phyloP scores from a whole-genome alignment of 2,113 vertebrate species.

The Syrrhaptes paradoxus region DNA sequence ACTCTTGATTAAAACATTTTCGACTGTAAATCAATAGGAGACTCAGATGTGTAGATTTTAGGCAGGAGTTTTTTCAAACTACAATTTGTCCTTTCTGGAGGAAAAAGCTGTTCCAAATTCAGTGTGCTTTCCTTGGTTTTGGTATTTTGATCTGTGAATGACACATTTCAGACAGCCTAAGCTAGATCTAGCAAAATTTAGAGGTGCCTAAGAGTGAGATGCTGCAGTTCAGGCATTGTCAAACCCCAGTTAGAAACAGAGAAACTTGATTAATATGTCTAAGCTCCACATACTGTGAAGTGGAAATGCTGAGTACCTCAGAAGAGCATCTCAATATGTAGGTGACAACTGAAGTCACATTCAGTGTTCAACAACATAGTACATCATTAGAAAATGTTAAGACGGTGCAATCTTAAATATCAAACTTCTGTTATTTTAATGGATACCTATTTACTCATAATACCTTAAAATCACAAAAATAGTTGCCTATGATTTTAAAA shows the following conservation, averaged over 20 bases:
- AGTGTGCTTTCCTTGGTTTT: background rate
- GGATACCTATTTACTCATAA: background rate
- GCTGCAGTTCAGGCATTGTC: background rate
- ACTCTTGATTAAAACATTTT: background rate
- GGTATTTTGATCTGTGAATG: background rate
- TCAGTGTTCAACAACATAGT: background rate
- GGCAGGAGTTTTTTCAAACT: background rate
- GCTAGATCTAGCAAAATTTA: background rate
- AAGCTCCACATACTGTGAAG: background rate
- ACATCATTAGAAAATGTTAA: background rate
- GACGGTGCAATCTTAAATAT: background rate
- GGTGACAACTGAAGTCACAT: background rate
- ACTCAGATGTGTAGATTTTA: background rate
- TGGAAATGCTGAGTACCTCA: background rate
- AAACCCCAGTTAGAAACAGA: background rate
- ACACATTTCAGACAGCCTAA: background rate
- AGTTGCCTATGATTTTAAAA: background rate
- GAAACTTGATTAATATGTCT: background rate
- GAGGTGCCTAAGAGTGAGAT: background rate
- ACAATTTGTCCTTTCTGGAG: background rate
- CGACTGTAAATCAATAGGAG: background rate
- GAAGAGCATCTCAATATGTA: background rate
- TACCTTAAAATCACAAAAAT: background rate
- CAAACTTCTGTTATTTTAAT: background rate
- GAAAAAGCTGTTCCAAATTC: background rate